Evolutionary conservation across 2,797 vertebrate genomes (phyloP).

Genomic region (Morelia viridis): DNA sequence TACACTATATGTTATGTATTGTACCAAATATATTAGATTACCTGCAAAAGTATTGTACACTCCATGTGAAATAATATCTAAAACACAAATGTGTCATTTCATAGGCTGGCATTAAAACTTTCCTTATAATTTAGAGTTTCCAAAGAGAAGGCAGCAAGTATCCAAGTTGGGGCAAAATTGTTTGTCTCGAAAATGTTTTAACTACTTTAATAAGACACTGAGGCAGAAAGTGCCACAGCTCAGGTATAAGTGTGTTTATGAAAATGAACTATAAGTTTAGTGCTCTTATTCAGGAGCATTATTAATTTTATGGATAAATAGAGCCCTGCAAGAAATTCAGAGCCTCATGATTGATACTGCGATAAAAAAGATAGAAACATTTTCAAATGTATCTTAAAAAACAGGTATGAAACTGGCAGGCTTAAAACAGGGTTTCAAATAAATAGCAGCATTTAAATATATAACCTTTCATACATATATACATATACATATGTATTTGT

Average conservation of each 20-base stretch:
- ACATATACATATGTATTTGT: conserved; percentile 6
- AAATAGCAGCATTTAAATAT: conserved; percentile 29
- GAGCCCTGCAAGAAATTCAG: conserved; percentile 48
- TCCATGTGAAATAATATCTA: conserved; percentile 39
- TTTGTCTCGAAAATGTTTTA: conserved; percentile 59
- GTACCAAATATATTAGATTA: conserved; percentile 47
- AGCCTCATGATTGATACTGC: conserved; percentile 29
- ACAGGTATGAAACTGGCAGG: conserved; percentile 24
- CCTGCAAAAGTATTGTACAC: conserved; percentile 37
- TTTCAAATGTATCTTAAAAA: conserved; percentile 33
- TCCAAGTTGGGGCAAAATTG: conserved; percentile 63
- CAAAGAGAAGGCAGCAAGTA: conserved; percentile 78
- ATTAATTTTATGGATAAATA: conserved; percentile 52
- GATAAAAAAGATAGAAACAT: conserved; percentile 34
- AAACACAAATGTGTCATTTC: conserved; percentile 61
- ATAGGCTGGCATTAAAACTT: conserved; percentile 85
- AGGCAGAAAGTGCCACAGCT: conserved; percentile 65
- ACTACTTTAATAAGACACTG: conserved; percentile 60
- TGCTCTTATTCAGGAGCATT: conserved; percentile 57
- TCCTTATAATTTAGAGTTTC: conserved; percentile 75
- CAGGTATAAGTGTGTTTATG: conserved; percentile 37
- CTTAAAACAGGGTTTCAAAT: conserved; percentile 24
- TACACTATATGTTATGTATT: conserved; percentile 23
- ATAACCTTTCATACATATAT: conserved; percentile 40
- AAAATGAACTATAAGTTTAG: conserved; percentile 48